phyloP scores from a whole-genome alignment of 1,140 invertebrate genomes.

The Elysia chlorotica region DNA sequence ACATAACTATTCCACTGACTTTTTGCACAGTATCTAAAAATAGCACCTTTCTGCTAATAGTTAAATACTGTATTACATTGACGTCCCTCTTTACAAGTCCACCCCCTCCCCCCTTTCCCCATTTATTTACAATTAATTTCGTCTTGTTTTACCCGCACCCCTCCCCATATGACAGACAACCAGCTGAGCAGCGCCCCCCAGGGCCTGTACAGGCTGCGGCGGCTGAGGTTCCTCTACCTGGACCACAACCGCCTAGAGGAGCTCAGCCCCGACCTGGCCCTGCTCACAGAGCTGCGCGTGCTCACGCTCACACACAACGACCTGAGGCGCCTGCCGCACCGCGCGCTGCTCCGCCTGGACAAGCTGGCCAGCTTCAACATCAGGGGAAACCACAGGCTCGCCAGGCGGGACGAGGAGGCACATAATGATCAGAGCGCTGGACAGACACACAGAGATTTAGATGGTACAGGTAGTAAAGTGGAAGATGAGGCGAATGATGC shows the following conservation, averaged over 20 bases:
- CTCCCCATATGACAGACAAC: constrained; percentile 31
- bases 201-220: constrained; percentile 40
- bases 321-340: constrained; percentile 43
- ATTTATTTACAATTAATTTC: too few relatives aligned
- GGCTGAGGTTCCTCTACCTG: constrained; percentile 43
- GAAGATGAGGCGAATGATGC: not conserved
- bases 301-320: constrained; percentile 53
- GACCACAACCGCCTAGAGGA: constrained; percentile 46
- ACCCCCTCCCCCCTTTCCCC: too few relatives aligned
- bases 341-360: constrained; percentile 25
- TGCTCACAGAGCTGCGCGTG: constrained; percentile 44
- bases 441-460: not conserved
- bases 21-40: too few relatives aligned
- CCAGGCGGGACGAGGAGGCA: not conserved
- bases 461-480: not conserved
- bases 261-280: constrained; percentile 46
- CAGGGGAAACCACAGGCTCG: constrained; percentile 3
- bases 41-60: too few relatives aligned
- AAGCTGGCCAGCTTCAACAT: constrained; percentile 11
- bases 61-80: too few relatives aligned
- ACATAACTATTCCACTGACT: too few relatives aligned
- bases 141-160: not conserved
- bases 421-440: not conserved
- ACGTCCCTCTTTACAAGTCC: too few relatives aligned
- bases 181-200: constrained; percentile 45